A percentile compares a stretch with the other conserved stretches of the same genome.
Evolutionary conservation across 2,113 vertebrate genomes (phyloP).

Genomic region (Cyprinodon tularosa): DNA sequence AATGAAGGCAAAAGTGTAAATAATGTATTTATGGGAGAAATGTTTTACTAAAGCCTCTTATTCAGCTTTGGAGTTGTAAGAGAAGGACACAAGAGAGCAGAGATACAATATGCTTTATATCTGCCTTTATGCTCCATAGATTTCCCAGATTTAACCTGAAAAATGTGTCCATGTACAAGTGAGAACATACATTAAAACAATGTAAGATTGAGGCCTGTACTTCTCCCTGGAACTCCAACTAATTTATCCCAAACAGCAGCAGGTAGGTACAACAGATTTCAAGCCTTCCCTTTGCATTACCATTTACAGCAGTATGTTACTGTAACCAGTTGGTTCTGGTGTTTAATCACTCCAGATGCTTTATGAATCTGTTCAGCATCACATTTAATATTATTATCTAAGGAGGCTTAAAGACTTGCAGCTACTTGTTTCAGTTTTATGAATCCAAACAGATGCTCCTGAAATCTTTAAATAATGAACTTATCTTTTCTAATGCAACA

Average conservation of each 20-base stretch:
- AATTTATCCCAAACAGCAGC: neutral
- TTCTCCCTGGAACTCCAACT: neutral
- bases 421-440: neutral
- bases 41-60: neutral
- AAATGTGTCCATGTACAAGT: neutral
- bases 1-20: too few species aligned
- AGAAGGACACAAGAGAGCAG: neutral
- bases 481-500: too few species aligned
- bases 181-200: neutral
- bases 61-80: neutral
- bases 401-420: neutral
- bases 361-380: neutral
- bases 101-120: neutral
- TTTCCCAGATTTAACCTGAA: neutral
- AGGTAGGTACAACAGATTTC: slow-evolving; percentile 5
- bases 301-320: neutral
- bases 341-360: neutral
- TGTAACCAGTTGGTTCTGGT: too few species aligned
- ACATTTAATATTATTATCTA: neutral
- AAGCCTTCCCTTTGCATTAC: too few species aligned
- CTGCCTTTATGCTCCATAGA: too few species aligned
- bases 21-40: too few species aligned
- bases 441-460: neutral
- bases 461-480: too few species aligned
- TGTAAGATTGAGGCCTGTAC: neutral